Evolutionary conservation across 2,797 vertebrate species (phyloP).

Genomic region (Hapalemur alaotrensis): DNA sequence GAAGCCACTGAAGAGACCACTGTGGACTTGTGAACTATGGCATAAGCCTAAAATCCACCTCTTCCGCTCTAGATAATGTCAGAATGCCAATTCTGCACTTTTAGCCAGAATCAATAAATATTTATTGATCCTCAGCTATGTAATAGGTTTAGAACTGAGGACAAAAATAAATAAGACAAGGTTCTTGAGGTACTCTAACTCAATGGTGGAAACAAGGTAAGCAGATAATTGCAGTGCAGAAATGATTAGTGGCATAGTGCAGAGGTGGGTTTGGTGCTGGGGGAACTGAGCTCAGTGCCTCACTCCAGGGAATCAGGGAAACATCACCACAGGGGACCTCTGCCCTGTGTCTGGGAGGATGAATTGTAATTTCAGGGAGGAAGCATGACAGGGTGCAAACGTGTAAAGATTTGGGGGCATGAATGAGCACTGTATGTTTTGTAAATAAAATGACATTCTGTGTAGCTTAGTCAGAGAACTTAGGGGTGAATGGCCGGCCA

Average conservation of each 20-base stretch:
- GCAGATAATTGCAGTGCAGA: not conserved
- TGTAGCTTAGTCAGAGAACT: not conserved
- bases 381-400: not conserved
- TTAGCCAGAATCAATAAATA: conserved; percentile 1
- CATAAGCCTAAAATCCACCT: not conserved
- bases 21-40: not conserved
- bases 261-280: accelerated
- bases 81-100: not conserved
- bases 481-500: not conserved
- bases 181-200: not conserved
- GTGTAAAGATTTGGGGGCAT: not conserved
- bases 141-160: not conserved
- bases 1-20: not conserved
- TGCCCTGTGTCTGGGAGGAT: not conserved
- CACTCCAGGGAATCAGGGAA: not conserved
- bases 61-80: not conserved
- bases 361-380: not conserved
- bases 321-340: not conserved
- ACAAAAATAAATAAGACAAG: conserved; percentile 2
- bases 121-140: not conserved
- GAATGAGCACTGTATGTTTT: not conserved
- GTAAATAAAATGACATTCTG: not conserved
- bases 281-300: not conserved
- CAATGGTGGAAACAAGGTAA: not conserved
- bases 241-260: not conserved